Conservation (phyloP, 2,888 invertebrate species). For the Odiellus spinosus region DNA sequence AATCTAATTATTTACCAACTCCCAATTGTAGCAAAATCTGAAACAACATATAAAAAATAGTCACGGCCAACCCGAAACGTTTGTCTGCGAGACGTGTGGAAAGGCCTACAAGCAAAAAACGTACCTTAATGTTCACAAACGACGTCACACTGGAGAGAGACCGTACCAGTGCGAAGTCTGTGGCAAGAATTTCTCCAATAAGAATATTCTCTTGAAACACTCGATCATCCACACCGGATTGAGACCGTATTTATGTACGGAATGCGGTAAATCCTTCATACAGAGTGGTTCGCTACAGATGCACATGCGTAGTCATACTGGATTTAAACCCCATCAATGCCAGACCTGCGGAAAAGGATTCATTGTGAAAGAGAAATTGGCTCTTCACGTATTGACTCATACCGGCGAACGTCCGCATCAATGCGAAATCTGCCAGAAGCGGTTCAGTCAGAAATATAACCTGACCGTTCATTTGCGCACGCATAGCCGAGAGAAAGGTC, state of each 20-base stretch:
- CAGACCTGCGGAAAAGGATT: slow-evolving; percentile 6
- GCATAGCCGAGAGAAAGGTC: no score
- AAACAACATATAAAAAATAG: slow-evolving; percentile 29
- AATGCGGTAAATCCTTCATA: neutral
- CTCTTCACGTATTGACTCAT: neutral
- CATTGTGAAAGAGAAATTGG: slow-evolving; percentile 2
- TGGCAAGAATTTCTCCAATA: neutral
- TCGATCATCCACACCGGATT: neutral
- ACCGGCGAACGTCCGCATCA: neutral
- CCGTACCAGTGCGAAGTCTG: neutral
- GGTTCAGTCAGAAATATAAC: no score
- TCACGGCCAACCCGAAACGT: slow-evolving; percentile 22
- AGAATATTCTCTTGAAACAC: neutral
- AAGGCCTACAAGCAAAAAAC: neutral
- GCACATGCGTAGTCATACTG: neutral
- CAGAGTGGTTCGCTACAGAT: neutral
- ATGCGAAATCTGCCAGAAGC: neutral
- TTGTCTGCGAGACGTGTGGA: neutral
- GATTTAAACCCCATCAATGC: slow-evolving; percentile 5
- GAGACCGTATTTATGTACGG: neutral
- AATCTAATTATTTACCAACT: no score
- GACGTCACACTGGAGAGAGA: neutral
- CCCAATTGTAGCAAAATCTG: slow-evolving; percentile 26
- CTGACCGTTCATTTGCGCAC: no score
- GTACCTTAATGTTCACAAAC: neutral